phyloP scores from a whole-genome alignment of 2,888 invertebrate genomes.

The Ichneumoninae sp. region DNA sequence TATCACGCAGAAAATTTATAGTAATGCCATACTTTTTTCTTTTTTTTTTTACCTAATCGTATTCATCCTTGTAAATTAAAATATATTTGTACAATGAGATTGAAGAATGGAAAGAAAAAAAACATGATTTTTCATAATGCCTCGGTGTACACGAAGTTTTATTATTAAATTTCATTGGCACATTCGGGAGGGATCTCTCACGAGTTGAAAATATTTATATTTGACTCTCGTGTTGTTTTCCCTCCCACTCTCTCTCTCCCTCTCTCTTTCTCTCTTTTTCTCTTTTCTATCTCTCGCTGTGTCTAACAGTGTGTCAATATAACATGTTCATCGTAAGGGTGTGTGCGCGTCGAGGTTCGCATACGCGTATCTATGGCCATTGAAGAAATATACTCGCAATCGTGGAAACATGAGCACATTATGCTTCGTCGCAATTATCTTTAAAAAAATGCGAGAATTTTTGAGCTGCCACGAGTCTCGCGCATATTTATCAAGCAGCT shows the following conservation, averaged over 20 bases:
- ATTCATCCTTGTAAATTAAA: neutral
- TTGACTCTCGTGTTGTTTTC: slow-evolving; percentile 63
- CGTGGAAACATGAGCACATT: neutral
- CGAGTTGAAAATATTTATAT: slow-evolving; percentile 81
- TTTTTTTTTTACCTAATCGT: neutral
- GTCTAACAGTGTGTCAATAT: neutral
- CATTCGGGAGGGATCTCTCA: slow-evolving; percentile 79
- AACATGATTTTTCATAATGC: slow-evolving; percentile 69
- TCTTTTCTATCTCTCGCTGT: neutral
- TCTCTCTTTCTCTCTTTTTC: slow-evolving; percentile 11
- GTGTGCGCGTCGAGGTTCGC: slow-evolving; percentile 38
- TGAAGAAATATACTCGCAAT: neutral
- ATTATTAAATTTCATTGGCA: slow-evolving; percentile 80
- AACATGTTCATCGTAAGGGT: slow-evolving; percentile 49
- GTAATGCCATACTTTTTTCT: neutral
- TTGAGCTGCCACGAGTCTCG: slow-evolving; percentile 4
- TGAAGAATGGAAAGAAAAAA: slow-evolving; percentile 26
- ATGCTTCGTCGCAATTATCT: neutral
- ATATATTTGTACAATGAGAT: neutral
- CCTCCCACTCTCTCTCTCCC: neutral
- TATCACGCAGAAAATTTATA: neutral
- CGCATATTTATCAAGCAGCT: slow-evolving; percentile 1
- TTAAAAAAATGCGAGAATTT: neutral
- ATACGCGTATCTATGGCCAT: slow-evolving; percentile 23
- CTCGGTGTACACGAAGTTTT: slow-evolving; percentile 72